phyloP scores from a whole-genome alignment of 2,888 invertebrate genomes.

The Ormyrus rosae region DNA sequence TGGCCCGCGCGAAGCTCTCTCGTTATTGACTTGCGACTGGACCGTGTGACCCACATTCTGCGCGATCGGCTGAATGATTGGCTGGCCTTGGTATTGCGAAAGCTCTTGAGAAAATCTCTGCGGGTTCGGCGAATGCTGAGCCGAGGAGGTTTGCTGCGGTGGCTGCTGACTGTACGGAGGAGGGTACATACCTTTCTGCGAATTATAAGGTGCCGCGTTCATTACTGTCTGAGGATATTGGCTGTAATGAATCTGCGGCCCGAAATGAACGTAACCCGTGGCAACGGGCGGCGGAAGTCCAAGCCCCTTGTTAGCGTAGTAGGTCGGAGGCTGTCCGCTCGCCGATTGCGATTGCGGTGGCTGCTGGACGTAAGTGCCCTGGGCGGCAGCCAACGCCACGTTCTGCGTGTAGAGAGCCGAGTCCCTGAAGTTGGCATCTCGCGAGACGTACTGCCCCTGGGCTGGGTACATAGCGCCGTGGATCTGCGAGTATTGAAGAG shows the following conservation, averaged over 20 bases:
- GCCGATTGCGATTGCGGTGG: slow-evolving; percentile 69
- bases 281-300: slow-evolving; percentile 65
- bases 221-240: slow-evolving; percentile 72
- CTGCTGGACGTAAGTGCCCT: slow-evolving; percentile 70
- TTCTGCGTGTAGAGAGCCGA: slow-evolving; percentile 66
- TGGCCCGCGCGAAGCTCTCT: slow-evolving; percentile 68
- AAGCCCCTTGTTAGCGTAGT: slow-evolving; percentile 64
- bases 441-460: slow-evolving; percentile 70
- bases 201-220: slow-evolving; percentile 69
- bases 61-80: slow-evolving; percentile 72
- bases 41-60: slow-evolving; percentile 69
- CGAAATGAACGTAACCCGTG: slow-evolving; percentile 64
- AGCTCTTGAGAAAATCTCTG: slow-evolving; percentile 72
- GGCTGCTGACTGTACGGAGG: slow-evolving; percentile 46
- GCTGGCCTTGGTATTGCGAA: slow-evolving; percentile 71
- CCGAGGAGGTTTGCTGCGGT: slow-evolving; percentile 58
- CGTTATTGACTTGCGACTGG: slow-evolving; percentile 61
- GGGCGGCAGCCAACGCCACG: slow-evolving; percentile 62
- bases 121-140: slow-evolving; percentile 70
- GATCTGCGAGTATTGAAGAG: slow-evolving; percentile 69
- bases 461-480: slow-evolving; percentile 68
- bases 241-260: slow-evolving; percentile 66
- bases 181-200: slow-evolving; percentile 67
- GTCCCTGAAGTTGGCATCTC: slow-evolving; percentile 70
- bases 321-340: slow-evolving; percentile 69